Evolutionary conservation across 2,797 vertebrate genomes (phyloP), one percentile per base, ranked within the genome.

Genomic region (Rhinogobio ventralis): DNA sequence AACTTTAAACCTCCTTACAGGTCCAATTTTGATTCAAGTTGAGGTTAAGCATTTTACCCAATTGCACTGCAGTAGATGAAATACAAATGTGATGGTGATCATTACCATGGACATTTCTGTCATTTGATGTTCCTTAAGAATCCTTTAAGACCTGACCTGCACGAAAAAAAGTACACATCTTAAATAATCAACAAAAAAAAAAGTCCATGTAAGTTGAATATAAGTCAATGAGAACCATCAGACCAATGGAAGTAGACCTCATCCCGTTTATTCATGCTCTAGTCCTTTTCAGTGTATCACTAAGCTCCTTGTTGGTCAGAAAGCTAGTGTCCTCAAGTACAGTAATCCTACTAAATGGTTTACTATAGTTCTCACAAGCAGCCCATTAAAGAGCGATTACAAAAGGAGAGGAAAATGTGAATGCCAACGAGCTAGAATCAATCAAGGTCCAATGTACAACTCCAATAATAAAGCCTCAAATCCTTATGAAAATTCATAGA

Each of bases 351-450:
- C 94, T 94, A 96, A 95, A 95, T 85, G 91, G 91, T 94, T 95
- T 95, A 95, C 95, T 95, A 95, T 95, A 92, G 92, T 92, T 93
- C 94, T 94, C 93, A 92, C 93, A 93, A 93, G 92, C 94, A 94
- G 92, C 95, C 94, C 91, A 95, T 96, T 96, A 95, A 96, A 95
- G 95, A 93, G 93, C 93, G 94, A 95, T 96, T 95, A 95, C 94
- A 93, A 91, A 89, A 91, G 90, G 90, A 90, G 89, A 92, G 92
- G 94, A 95, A 96, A 95, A 95, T 94, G 95, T 95, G 95, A 96
- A 96, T 95, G 94, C 88, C 93, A 95, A 95, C 87, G 86, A 94
- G 92, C 92, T 90, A 9, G 92, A 81, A 86, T 91, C 91, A 91
- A 93, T 94, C 91, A 91, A 92, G 93, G 23, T 91, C 91, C 90